Base-by-base conservation (phyloP, 2,113 vertebrate genomes). In the Istiophorus platypterus region DNA sequence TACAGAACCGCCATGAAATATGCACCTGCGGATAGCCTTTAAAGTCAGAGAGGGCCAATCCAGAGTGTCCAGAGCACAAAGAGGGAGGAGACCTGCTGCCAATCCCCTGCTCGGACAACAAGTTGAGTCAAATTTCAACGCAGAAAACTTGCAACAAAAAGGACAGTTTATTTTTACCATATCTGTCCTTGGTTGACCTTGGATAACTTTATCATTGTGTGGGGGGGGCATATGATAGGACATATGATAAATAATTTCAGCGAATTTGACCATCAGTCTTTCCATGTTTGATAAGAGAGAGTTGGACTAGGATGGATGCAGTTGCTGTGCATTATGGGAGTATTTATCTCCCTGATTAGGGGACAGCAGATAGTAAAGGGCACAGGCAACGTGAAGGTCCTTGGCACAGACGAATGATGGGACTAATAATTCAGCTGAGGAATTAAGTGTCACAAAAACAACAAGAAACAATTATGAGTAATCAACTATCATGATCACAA, bases 1-100 rank as follows among this genome's bases (percentile, higher is more conserved):
- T 93, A 92, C 93, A 95, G 92, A 93, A 62, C 75, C 29, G 26
- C 68, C 73, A 87, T 94, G 88, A 92, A 94, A 92, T 90, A 92
- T 91, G 85, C 89, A 92, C 90, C 76, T 70, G 65, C 72, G 80
- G 79, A 65, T 42, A 81, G 81, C 65, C 76, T 86, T 72, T 61
- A 85, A 81, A 80, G 81, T 51, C 72, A 73, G 47, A 14, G 15
- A 17, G 57, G 67, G 59, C 51, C 76, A 74, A 80, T 87, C 89
- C 68, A 17, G 59, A 85, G 63, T 56, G 72, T 57, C 66, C 54
- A 26, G 54, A 8, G 1, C 37, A 56, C 56, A 26, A 17, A 37
- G 70, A 62, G 72, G 76, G 81, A 69, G 73, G 72, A 20, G 56
- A 63, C n/a, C 17, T 47, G 41, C n/a, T 29, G 56, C 68, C 86